These are phyloP conservation scores for Hesperia comma DNA, from an alignment of 2,888 invertebrate species.

Conservation along the genomic window DNA sequence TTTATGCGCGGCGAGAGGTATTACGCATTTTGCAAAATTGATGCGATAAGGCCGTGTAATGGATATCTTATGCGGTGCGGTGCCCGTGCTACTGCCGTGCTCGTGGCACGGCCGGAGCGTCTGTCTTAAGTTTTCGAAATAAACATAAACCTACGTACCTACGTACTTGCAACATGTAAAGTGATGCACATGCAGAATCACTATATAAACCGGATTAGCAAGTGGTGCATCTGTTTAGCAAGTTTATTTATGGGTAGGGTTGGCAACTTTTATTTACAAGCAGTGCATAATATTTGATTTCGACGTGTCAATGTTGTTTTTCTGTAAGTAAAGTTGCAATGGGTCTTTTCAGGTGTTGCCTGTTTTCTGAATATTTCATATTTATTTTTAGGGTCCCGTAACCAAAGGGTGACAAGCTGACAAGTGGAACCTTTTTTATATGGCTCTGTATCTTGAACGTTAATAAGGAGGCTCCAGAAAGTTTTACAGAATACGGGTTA, in stretches of 20 bases:
- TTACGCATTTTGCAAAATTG: slow-evolving; percentile 50
- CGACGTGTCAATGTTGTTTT: not conserved
- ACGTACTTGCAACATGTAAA: not conserved
- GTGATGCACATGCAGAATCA: not conserved
- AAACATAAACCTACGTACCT: slow-evolving; percentile 16
- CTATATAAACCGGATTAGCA: slow-evolving; percentile 8
- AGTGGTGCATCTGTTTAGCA: slow-evolving; percentile 4
- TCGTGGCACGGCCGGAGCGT: slow-evolving; percentile 9
- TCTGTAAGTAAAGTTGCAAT: not conserved
- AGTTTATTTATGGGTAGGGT: not conserved
- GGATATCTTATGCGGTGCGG: slow-evolving; percentile 29
- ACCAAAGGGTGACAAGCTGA: too few species aligned
- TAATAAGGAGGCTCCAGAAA: too few species aligned
- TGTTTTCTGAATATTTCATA: too few species aligned
- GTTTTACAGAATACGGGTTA: too few species aligned
- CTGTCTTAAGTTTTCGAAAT: slow-evolving; percentile 25
- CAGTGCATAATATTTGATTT: not conserved
- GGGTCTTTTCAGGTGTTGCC: not conserved
- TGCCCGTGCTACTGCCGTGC: slow-evolving; percentile 1
- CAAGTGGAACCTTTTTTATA: too few species aligned
- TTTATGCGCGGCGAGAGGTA: slow-evolving; percentile 45
- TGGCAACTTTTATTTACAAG: not conserved
- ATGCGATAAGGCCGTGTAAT: slow-evolving; percentile 46
- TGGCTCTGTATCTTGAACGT: too few species aligned
- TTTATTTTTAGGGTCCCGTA: too few species aligned